A percentile compares a stretch with the other conserved stretches of the same genome.
These are phyloP conservation scores for Coleophora deauratella DNA, from an alignment of 2,888 invertebrate species.

Conservation along the genomic window DNA sequence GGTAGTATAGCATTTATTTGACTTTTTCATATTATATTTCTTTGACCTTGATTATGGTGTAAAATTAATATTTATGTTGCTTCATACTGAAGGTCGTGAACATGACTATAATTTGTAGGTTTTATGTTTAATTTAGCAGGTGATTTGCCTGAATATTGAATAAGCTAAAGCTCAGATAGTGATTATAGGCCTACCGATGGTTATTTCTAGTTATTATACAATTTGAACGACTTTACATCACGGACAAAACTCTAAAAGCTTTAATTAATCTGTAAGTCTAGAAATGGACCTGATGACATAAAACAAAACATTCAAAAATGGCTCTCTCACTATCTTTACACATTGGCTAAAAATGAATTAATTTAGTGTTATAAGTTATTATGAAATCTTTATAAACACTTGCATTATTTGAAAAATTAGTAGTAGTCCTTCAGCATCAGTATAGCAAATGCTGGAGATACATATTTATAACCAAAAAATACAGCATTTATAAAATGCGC, in stretches of 20 bases:
- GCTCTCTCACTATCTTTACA: conserved; percentile 10
- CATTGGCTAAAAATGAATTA: neutral
- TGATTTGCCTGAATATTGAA: neutral
- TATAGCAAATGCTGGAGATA: too few species aligned
- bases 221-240: conserved; percentile 15
- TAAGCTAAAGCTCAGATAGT: conserved; percentile 1
- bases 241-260: conserved; percentile 31
- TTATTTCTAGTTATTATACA: conserved; percentile 32
- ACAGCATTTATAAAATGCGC: conserved; percentile 57
- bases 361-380: neutral
- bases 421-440: too few species aligned
- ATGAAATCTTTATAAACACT: neutral
- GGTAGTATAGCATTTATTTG: conserved; percentile 76
- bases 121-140: conserved; percentile 7
- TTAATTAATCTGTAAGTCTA: conserved; percentile 47
- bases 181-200: conserved; percentile 1
- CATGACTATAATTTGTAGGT: conserved; percentile 24
- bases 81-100: conserved; percentile 32
- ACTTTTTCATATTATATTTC: conserved; percentile 39
- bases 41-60: conserved; percentile 19
- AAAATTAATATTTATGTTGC: conserved; percentile 35
- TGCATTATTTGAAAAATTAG: neutral
- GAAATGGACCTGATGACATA: conserved; percentile 13
- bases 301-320: conserved; percentile 23
- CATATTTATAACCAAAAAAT: conserved; percentile 38